A percentile compares a stretch with the other conserved stretches of the same genome.
Conservation (phyloP, 2,113 vertebrate species). For the Pycnonotus jocosus region DNA sequence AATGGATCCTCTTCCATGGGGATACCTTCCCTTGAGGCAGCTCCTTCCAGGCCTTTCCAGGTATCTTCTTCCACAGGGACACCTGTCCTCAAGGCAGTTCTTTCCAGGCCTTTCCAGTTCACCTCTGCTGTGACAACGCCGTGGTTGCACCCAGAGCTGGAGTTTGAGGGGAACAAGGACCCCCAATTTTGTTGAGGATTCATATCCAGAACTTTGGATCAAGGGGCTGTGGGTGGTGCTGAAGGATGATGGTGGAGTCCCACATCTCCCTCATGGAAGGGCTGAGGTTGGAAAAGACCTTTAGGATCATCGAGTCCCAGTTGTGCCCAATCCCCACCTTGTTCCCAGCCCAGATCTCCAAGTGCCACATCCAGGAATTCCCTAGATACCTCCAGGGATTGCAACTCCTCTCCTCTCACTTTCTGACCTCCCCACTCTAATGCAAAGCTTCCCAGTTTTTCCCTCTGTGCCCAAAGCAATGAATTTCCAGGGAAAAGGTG, state of each 20-base stretch:
- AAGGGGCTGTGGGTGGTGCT: too few relatives aligned
- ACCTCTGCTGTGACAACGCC: not conserved
- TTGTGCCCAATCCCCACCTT: accelerated
- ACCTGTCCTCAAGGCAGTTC: not conserved
- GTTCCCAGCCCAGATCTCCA: not conserved
- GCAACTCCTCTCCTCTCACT: not conserved
- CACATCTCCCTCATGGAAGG: not conserved
- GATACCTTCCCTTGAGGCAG: not conserved
- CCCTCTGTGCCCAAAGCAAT: not conserved
- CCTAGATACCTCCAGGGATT: not conserved
- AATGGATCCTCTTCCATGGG: not conserved
- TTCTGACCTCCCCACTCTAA: not conserved
- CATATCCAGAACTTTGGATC: not conserved
- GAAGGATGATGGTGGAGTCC: not conserved
- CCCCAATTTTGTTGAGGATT: not conserved
- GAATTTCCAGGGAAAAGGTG: not conserved
- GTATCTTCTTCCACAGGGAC: not conserved
- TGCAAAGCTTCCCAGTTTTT: not conserved
- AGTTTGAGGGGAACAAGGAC: not conserved
- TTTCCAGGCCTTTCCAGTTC: not conserved
- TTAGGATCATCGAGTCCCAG: accelerated
- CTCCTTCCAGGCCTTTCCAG: not conserved
- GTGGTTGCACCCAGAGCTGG: accelerated
- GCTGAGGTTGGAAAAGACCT: accelerated
- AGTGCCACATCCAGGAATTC: not conserved